Percentiles rank a stretch among this genome's conserved stretches.
Conservation (phyloP, 2,888 invertebrate species). For the Xestia rhomboidea region DNA sequence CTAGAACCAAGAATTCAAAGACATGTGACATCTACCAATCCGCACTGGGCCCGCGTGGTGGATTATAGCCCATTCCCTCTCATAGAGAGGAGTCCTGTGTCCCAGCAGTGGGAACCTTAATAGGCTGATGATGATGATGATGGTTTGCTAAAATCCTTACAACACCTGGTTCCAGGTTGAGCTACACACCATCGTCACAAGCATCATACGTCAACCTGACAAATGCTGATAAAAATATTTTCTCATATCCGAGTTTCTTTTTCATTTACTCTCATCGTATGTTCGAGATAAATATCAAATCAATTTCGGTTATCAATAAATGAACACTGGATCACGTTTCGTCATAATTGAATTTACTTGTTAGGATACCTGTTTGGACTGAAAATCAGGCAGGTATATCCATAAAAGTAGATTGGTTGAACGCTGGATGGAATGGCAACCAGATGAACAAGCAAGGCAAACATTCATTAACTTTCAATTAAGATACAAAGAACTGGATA, state of each 20-base stretch:
- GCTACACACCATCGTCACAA: neutral
- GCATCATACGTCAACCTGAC: neutral
- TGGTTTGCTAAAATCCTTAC: neutral
- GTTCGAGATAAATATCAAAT: conserved; percentile 41
- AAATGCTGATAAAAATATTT: conserved; percentile 7
- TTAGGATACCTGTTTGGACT: conserved; percentile 23
- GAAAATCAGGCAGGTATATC: conserved; percentile 9
- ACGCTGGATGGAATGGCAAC: no score
- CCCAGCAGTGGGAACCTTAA: no score
- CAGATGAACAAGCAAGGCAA: no score
- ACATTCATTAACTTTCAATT: no score
- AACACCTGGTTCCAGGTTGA: neutral
- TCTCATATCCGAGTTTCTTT: neutral
- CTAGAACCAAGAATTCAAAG: no score
- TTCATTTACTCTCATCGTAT: conserved; percentile 32
- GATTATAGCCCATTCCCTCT: no score
- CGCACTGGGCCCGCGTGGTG: no score
- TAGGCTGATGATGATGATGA: no score
- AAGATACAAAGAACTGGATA: no score
- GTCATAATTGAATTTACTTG: conserved; percentile 45
- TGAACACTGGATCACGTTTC: conserved; percentile 35
- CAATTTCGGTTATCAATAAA: conserved; percentile 35
- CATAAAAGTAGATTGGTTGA: neutral
- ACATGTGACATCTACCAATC: no score
- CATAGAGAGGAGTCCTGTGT: no score